Evolutionary conservation across 2,888 invertebrate species (phyloP), one percentile per base, ranked within the genome.

Genomic region (Polietes domitor): DNA sequence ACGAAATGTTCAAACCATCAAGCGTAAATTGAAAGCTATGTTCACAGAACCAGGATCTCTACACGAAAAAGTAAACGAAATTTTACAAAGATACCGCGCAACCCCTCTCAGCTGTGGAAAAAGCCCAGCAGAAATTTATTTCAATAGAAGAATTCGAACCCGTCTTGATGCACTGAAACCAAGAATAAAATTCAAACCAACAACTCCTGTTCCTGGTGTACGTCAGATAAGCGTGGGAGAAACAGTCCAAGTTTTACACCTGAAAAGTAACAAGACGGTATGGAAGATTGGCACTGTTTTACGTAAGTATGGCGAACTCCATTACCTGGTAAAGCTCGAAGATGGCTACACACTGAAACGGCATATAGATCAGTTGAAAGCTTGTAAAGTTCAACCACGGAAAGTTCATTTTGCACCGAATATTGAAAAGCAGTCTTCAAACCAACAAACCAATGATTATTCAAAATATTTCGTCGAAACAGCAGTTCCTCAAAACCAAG

Each of bases 1-100:
- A 65, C 73, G 80, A 7, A 70, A 80, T 71, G 76, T 79, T 32
- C 78, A 82, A 75, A 78, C 77, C 3, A 50, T 82, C n/a, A 83
- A 83, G 26, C 76, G 76, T 6, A 82, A 82, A 71, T 68, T 85
- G 24, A 77, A 80, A 32, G 77, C 80, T 7, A 85, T 85, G 79
- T 26, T 41, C 15, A 21, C 28, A 53, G 80, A 83, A 76, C 65
- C 74, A 55, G 75, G 70, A 15, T 65, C 82, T 32, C 2, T 82
- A 61, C 70, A 74, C 0, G 63, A 63, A 10, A 78, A 81, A 26
- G 71, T 84, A 6, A 76, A 78, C 15, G 77, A 77, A 76, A 81
- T 85, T 26, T 6, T 85, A 12, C 70, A 80, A 74, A 72, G 41
- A 37, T 82, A 82, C 43, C 70, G 84, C 9, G 74, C 78, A 76